Conservation (phyloP, 2,113 vertebrate species). For the Clupea harengus region DNA sequence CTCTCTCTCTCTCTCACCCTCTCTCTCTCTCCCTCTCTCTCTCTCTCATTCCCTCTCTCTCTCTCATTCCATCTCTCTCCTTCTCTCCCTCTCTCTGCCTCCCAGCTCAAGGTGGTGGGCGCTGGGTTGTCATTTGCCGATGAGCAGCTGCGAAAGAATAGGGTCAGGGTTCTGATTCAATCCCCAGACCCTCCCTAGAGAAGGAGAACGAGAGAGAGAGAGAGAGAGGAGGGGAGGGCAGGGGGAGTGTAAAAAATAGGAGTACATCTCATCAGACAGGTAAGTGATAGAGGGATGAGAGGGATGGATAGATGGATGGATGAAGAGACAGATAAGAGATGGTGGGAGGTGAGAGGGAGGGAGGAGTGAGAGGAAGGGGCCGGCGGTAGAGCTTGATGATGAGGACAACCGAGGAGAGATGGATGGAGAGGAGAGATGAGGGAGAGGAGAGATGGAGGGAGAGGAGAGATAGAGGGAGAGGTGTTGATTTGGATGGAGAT, state of each 20-base stretch:
- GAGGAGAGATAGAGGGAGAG: conserved; percentile 17
- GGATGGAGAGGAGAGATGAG: neutral
- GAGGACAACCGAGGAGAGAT: neutral
- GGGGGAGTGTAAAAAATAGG: conserved; percentile 21
- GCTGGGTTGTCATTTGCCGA: conserved; percentile 35
- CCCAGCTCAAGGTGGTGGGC: neutral
- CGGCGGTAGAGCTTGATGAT: neutral
- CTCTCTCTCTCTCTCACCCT: neutral
- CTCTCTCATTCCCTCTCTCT: neutral
- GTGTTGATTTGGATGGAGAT: conserved; percentile 14
- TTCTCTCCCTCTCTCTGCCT: neutral
- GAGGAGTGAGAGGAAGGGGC: neutral
- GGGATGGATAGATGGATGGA: neutral
- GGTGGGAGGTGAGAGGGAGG: neutral
- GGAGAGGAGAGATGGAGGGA: neutral
- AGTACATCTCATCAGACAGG: neutral
- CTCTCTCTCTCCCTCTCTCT: neutral
- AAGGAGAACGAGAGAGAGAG: conserved; percentile 27
- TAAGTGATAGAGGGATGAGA: neutral
- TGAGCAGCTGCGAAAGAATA: conserved; percentile 40
- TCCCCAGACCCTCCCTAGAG: conserved; percentile 38
- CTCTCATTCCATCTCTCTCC: neutral
- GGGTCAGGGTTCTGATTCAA: conserved; percentile 42
- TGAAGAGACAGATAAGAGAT: neutral
- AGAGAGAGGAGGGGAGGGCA: conserved; percentile 14